phyloP scores from a whole-genome alignment of 2,113 vertebrate species.

The Aramus guarauna region DNA sequence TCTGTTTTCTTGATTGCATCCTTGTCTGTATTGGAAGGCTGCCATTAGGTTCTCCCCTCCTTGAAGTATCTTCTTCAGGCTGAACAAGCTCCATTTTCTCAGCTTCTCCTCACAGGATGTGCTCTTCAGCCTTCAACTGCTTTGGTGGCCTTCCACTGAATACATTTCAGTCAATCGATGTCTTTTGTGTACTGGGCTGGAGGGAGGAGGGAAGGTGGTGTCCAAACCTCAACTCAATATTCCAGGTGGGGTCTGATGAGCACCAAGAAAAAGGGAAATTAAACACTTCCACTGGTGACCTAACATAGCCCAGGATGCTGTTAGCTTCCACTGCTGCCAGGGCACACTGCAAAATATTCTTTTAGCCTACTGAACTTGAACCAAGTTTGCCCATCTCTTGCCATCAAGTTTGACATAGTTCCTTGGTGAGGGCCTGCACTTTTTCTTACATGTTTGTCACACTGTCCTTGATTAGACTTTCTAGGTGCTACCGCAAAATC shows the following conservation, averaged over 20 bases:
- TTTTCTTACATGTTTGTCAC: background rate
- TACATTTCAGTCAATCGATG: background rate
- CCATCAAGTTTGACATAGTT: background rate
- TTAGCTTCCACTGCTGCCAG: background rate
- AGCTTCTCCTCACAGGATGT: background rate
- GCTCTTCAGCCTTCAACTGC: accelerated
- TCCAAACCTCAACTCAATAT: background rate
- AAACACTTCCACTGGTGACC: background rate
- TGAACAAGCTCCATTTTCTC: background rate
- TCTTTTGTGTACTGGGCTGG: background rate
- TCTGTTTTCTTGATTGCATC: background rate
- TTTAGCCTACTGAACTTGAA: background rate
- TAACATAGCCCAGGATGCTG: background rate
- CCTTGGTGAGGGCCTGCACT: background rate
- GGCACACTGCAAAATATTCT: background rate
- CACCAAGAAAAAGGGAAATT: background rate
- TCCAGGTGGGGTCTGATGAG: background rate
- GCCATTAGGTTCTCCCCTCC: background rate
- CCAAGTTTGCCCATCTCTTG: background rate
- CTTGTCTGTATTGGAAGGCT: background rate
- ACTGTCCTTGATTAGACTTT: background rate
- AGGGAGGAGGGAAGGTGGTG: background rate
- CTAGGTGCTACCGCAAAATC: background rate
- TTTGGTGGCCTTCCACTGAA: background rate
- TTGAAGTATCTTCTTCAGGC: background rate